Percentiles rank a stretch among this genome's conserved stretches.
These are phyloP conservation scores for Polypedilum pembai DNA, from an alignment of 1,140 invertebrate species.

Conservation along the genomic window DNA sequence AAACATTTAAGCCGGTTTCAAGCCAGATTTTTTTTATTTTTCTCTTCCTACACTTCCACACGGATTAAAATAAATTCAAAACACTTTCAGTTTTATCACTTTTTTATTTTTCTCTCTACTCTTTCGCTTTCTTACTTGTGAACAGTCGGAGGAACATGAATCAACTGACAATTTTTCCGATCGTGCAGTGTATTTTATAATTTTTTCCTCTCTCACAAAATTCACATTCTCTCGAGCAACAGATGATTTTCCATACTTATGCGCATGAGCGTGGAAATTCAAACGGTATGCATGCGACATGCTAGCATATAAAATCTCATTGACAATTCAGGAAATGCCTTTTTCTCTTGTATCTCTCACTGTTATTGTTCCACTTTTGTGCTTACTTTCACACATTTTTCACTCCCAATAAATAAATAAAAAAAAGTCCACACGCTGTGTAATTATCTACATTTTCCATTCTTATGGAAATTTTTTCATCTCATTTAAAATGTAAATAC, in stretches of 20 bases:
- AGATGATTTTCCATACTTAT: neutral
- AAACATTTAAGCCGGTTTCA: slow-evolving; percentile 2
- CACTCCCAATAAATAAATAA: no score
- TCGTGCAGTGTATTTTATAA: neutral
- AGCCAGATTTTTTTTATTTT: neutral
- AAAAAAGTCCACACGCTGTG: no score
- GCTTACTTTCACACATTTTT: no score
- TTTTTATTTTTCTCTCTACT: neutral
- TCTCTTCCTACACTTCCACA: neutral
- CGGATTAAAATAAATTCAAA: neutral
- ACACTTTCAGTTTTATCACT: neutral
- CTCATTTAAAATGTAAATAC: no score
- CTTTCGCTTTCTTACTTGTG: neutral
- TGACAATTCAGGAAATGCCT: no score
- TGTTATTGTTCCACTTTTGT: no score
- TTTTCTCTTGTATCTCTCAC: no score
- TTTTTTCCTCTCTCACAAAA: neutral
- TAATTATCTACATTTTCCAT: no score
- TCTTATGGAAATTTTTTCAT: no score
- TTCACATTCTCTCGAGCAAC: neutral
- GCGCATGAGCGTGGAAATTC: neutral
- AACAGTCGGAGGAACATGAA: slow-evolving; percentile 3
- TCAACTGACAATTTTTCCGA: neutral
- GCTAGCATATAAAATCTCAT: no score
- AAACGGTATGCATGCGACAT: no score